Evolutionary conservation across 2,888 invertebrate species (phyloP), one percentile per base, ranked within the genome.

Genomic region (Phlogophora meticulosa): DNA sequence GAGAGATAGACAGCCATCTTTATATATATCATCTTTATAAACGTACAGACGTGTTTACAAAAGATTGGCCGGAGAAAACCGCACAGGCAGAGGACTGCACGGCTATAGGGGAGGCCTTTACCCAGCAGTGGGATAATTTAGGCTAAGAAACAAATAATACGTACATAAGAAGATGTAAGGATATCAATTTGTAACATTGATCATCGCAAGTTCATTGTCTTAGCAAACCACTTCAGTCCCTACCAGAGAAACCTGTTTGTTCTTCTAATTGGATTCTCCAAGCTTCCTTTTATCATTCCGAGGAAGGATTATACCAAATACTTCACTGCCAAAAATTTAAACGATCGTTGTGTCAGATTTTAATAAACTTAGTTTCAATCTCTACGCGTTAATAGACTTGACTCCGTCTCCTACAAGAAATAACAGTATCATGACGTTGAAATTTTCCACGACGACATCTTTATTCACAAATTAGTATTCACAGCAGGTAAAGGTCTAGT

Each of bases 241-340:
- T 9, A 9, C 49, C 45, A 58, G 32, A 10, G 22, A 56, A 43
- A 46, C 46, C 49, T 61, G 36, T 71, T 66, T 53, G n/a, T 59
- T 48, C 42, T 48, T 46, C n/a, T 67, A 69, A 65, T 77, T 72
- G 49, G 63, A 70, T 60, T 64, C 36, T 51, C 43, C n/a, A 13
- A 36, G 9, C 5, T n/a, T 48, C 59, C 57, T 80, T 81, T 80
- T 71, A 74, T 71, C 51, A 43, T 51, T 61, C 32, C 52, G n/a
- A 40, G 17, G 55, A 38, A 49, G 43, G 24, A 65, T 68, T 68
- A 42, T 15, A 11, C 7, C 51, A 76, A 76, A 70, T 62, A 62
- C 53, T 56, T 67, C 34, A 62, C 42, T 45, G 11, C 4, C 22
- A 56, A 55, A 56, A 55, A 62, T 76, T 65, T 70, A 53, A 70